phyloP scores from a whole-genome alignment of 2,888 invertebrate species.

The Erebia aethiops region DNA sequence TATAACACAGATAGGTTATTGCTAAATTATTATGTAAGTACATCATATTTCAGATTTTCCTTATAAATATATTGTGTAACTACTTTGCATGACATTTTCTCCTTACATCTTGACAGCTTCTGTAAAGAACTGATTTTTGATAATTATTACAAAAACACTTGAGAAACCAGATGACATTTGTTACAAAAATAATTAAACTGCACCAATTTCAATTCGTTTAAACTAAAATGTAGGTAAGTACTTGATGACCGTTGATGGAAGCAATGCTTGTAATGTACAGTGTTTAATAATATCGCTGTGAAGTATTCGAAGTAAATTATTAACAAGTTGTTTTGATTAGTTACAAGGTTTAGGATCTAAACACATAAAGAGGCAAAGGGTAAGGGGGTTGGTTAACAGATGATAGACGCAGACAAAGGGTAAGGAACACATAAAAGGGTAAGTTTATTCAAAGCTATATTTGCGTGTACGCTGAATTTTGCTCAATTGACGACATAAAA shows the following conservation, averaged over 20 bases:
- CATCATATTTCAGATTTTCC: neutral
- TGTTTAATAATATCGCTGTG: slow-evolving; percentile 69
- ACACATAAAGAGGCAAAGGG: slow-evolving; percentile 82
- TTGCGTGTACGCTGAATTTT: slow-evolving; percentile 82
- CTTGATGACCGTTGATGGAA: slow-evolving; percentile 71
- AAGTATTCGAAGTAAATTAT: slow-evolving; percentile 76
- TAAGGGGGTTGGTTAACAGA: slow-evolving; percentile 85
- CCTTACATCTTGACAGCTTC: neutral
- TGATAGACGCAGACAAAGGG: slow-evolving; percentile 93
- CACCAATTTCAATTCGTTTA: slow-evolving; percentile 73
- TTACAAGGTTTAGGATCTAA: slow-evolving; percentile 80
- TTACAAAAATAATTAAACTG: slow-evolving; percentile 12
- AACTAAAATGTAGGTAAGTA: slow-evolving; percentile 49
- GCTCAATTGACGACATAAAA: slow-evolving; percentile 75
- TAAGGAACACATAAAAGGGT: slow-evolving; percentile 85
- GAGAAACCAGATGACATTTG: slow-evolving; percentile 23
- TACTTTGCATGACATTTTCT: neutral
- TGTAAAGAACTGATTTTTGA: neutral
- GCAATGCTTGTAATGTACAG: slow-evolving; percentile 80
- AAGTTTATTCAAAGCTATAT: slow-evolving; percentile 82
- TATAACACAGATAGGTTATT: neutral
- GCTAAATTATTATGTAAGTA: neutral
- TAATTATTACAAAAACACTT: slow-evolving; percentile 6
- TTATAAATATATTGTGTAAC: slow-evolving; percentile 1
- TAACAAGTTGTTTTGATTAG: slow-evolving; percentile 79